Conservation (phyloP, 2,888 invertebrate genomes). For the Laspeyria flexula region DNA sequence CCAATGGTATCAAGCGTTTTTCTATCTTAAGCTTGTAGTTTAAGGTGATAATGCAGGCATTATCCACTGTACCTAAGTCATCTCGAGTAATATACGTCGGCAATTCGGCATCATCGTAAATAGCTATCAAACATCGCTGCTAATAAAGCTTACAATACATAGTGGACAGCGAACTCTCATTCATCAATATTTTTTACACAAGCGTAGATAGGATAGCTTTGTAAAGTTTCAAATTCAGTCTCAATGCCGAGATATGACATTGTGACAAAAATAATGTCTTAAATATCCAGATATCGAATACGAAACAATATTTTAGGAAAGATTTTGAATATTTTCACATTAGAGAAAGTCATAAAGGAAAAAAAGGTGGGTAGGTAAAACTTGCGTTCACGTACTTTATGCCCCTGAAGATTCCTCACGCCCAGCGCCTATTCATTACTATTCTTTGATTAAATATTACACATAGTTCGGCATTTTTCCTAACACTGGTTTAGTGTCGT, state of each 20-base stretch:
- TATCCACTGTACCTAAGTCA: too few relatives aligned
- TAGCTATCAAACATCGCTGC: slow-evolving; percentile 23
- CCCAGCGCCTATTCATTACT: too few relatives aligned
- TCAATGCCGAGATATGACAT: slow-evolving; percentile 42
- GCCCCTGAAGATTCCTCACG: too few relatives aligned
- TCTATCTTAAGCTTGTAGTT: background rate
- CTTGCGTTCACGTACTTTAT: too few relatives aligned
- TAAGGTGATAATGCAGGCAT: too few relatives aligned
- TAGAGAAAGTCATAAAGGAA: background rate
- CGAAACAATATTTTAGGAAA: slow-evolving; percentile 56
- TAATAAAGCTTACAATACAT: slow-evolving; percentile 35
- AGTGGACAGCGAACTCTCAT: slow-evolving; percentile 53
- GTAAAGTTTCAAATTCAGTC: slow-evolving; percentile 64
- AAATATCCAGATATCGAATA: slow-evolving; percentile 32
- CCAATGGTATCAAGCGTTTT: too few relatives aligned
- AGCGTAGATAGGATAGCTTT: slow-evolving; percentile 77
- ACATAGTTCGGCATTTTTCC: too few relatives aligned
- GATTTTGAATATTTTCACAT: slow-evolving; percentile 54
- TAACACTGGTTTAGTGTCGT: too few relatives aligned
- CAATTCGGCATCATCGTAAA: slow-evolving; percentile 7
- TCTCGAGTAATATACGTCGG: slow-evolving; percentile 12
- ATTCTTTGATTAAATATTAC: too few relatives aligned
- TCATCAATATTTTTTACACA: slow-evolving; percentile 70
- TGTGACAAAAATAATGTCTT: slow-evolving; percentile 40
- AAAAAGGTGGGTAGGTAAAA: background rate